These are phyloP conservation scores for Eupithecia inturbata DNA, from an alignment of 2,888 invertebrate species.

Conservation along the genomic window DNA sequence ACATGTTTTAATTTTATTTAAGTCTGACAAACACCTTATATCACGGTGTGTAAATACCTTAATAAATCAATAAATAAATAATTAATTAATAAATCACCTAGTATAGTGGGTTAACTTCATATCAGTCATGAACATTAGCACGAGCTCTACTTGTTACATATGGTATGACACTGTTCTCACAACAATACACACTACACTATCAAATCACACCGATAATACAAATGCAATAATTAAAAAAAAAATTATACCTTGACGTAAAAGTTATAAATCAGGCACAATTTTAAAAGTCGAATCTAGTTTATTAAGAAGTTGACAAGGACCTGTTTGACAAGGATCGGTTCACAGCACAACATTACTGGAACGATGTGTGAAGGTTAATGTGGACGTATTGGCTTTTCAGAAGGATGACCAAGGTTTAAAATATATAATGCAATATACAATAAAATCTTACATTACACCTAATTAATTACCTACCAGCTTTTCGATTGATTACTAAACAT, in stretches of 20 bases:
- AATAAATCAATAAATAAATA: too few species aligned
- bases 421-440: neutral
- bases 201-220: neutral
- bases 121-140: neutral
- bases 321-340: neutral
- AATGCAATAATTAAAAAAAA: neutral
- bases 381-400: neutral
- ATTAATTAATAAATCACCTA: neutral
- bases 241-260: neutral
- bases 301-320: neutral
- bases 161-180: constrained; percentile 30
- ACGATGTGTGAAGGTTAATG: neutral
- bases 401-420: neutral
- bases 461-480: neutral
- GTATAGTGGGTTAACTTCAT: neutral
- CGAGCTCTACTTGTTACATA: constrained; percentile 45
- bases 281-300: neutral
- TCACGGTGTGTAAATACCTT: neutral
- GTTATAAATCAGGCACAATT: neutral
- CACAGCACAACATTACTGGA: neutral
- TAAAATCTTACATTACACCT: neutral
- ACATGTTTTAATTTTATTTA: neutral
- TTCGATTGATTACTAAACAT: neutral
- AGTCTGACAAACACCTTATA: neutral
- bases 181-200: constrained; percentile 14